phyloP scores from a whole-genome alignment of 2,797 vertebrate species.

The Rhinophrynus dorsalis region DNA sequence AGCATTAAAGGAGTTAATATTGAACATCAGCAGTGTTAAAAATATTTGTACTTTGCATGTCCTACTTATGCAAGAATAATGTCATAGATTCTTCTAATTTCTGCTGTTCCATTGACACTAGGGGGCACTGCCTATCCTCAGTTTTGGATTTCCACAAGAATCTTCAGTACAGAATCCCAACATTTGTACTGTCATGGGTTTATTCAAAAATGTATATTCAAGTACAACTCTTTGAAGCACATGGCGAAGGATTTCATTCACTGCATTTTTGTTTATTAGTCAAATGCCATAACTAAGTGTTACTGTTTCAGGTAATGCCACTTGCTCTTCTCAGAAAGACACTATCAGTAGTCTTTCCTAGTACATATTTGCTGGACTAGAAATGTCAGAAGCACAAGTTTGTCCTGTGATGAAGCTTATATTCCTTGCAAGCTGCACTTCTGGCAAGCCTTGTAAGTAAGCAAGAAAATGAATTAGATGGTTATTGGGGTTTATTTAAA shows the following conservation, averaged over 20 bases:
- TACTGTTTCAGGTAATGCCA: conserved; percentile 49
- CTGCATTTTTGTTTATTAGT: conserved; percentile 56
- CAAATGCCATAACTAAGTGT: conserved; percentile 47
- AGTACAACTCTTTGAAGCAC: conserved; percentile 59
- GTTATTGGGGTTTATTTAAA: conserved; percentile 60
- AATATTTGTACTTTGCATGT: background rate
- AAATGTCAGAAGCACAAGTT: conserved; percentile 70
- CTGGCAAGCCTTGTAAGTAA: conserved; percentile 61
- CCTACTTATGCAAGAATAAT: background rate
- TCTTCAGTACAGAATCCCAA: conserved; percentile 59
- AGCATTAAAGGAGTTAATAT: background rate
- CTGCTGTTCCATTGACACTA: conserved; percentile 84
- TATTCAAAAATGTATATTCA: conserved; percentile 64
- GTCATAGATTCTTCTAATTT: conserved; percentile 48
- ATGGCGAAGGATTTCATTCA: conserved; percentile 52
- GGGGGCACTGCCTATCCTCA: conserved; percentile 97
- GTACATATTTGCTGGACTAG: conserved; percentile 50
- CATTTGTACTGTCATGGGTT: conserved; percentile 76
- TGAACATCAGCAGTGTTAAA: background rate
- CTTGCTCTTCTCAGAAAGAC: conserved; percentile 39
- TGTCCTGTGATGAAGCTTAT: conserved; percentile 65
- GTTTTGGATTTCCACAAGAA: conserved; percentile 69
- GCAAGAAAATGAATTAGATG: conserved; percentile 49
- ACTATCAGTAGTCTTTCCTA: conserved; percentile 47
- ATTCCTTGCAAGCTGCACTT: conserved; percentile 71